phyloP scores from a whole-genome alignment of 2,113 vertebrate genomes.

The Perca schrenkii region DNA sequence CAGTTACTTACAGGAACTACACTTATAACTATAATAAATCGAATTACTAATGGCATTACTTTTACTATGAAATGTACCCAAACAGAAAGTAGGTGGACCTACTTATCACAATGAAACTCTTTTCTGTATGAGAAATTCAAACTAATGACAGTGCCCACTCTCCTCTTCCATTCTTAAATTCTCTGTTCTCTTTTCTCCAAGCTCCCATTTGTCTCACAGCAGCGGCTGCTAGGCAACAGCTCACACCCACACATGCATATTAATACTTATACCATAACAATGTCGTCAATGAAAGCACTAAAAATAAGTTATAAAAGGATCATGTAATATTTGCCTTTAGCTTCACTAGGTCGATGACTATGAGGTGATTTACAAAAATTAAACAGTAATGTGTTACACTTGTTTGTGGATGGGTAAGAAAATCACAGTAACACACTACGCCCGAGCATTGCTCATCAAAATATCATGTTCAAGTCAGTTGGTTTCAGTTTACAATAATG shows the following conservation, averaged over 20 bases:
- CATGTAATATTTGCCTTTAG: not conserved
- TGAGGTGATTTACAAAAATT: not conserved
- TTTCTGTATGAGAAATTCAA: not conserved
- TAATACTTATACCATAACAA: conserved; percentile 39
- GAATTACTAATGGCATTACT: no score
- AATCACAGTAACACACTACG: not conserved
- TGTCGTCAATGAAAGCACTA: conserved; percentile 25
- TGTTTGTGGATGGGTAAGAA: not conserved
- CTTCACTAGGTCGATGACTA: not conserved
- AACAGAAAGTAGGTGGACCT: not conserved
- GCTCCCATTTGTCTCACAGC: conserved; percentile 33
- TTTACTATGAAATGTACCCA: not conserved
- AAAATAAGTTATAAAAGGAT: not conserved
- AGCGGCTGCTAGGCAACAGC: conserved; percentile 66
- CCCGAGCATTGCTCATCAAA: not conserved
- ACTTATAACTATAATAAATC: not conserved
- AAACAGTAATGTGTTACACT: not conserved
- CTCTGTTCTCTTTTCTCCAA: conserved; percentile 37
- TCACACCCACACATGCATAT: conserved; percentile 59
- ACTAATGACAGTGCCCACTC: conserved; percentile 9
- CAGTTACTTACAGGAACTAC: not conserved
- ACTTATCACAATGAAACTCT: not conserved
- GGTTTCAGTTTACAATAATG: conserved; percentile 1
- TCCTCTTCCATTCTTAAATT: conserved; percentile 49
- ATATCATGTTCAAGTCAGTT: not conserved